Percentiles rank a stretch among this genome's conserved stretches.
phyloP scores from a whole-genome alignment of 2,888 invertebrate genomes.

The Coenonympha glycerion region DNA sequence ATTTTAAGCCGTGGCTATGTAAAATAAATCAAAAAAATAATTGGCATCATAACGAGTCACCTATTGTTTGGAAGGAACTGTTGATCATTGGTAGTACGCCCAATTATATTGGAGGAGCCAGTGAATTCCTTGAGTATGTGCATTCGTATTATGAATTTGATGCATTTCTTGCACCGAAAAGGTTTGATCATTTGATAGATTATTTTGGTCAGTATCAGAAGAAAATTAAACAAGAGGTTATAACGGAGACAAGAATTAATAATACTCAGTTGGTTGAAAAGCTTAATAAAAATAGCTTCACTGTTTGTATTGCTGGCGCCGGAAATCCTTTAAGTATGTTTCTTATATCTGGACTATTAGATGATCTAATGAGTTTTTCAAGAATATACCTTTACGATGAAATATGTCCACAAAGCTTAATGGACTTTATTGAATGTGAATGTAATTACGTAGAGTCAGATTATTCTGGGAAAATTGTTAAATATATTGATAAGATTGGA shows the following conservation, averaged over 20 bases:
- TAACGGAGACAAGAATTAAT: slow-evolving; percentile 17
- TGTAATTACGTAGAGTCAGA: slow-evolving; percentile 48
- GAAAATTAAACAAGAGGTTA: slow-evolving; percentile 36
- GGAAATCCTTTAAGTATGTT: slow-evolving; percentile 48
- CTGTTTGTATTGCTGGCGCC: slow-evolving; percentile 56
- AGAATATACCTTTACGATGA: slow-evolving; percentile 57
- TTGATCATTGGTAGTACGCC: slow-evolving; percentile 71
- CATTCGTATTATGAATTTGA: slow-evolving; percentile 75
- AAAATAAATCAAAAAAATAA: slow-evolving; percentile 67
- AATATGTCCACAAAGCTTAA: slow-evolving; percentile 40
- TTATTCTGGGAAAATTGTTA: slow-evolving; percentile 48
- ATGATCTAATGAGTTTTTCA: slow-evolving; percentile 41
- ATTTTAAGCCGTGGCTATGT: slow-evolving; percentile 61
- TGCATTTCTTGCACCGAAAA: slow-evolving; percentile 45
- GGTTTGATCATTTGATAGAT: slow-evolving; percentile 43
- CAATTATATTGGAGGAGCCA: slow-evolving; percentile 75
- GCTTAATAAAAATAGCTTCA: slow-evolving; percentile 33
- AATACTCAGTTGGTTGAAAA: slow-evolving; percentile 23
- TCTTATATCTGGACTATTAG: slow-evolving; percentile 53
- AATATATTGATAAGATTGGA: slow-evolving; percentile 59
- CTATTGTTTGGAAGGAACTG: slow-evolving; percentile 79
- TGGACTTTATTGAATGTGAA: slow-evolving; percentile 52
- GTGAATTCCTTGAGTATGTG: slow-evolving; percentile 78
- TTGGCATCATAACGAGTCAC: slow-evolving; percentile 75
- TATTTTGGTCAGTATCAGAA: slow-evolving; percentile 47